A percentile compares a stretch with the other conserved stretches of the same genome.
Conservation (phyloP, 1,140 invertebrate genomes). For the Papilio polyxenes region DNA sequence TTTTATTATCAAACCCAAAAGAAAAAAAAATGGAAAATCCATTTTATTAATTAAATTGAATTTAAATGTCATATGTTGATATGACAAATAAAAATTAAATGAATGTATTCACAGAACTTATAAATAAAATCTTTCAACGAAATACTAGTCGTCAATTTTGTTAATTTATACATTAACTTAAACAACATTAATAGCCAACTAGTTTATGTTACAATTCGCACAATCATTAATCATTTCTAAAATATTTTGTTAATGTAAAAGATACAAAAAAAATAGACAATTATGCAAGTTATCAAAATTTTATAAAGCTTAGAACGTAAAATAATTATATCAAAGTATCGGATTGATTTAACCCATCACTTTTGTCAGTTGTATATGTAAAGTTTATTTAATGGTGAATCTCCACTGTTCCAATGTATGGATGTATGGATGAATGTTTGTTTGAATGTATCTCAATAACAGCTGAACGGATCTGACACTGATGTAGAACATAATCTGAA, state of each 20-base stretch:
- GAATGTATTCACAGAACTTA: background rate
- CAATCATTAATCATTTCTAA: background rate
- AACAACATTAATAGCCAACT: background rate
- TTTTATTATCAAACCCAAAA: background rate
- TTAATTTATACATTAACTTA: background rate
- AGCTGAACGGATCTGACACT: too few relatives aligned
- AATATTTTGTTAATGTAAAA: background rate
- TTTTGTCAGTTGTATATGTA: too few relatives aligned
- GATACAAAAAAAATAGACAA: background rate
- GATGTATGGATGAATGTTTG: too few relatives aligned
- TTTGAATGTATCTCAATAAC: too few relatives aligned
- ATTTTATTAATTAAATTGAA: background rate
- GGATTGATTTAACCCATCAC: too few relatives aligned
- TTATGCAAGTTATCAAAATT: background rate
- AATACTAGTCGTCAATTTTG: background rate
- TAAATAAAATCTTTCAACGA: conserved; percentile 8
- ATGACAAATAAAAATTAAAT: background rate
- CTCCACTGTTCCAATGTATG: too few relatives aligned
- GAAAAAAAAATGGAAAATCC: background rate
- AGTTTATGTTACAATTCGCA: background rate
- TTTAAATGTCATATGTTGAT: background rate
- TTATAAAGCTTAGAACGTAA: background rate
- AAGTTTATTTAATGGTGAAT: too few relatives aligned
- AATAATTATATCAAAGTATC: background rate
- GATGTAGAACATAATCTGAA: too few relatives aligned